phyloP scores from a whole-genome alignment of 2,888 invertebrate genomes.

The Pristionchus maxplancki region DNA sequence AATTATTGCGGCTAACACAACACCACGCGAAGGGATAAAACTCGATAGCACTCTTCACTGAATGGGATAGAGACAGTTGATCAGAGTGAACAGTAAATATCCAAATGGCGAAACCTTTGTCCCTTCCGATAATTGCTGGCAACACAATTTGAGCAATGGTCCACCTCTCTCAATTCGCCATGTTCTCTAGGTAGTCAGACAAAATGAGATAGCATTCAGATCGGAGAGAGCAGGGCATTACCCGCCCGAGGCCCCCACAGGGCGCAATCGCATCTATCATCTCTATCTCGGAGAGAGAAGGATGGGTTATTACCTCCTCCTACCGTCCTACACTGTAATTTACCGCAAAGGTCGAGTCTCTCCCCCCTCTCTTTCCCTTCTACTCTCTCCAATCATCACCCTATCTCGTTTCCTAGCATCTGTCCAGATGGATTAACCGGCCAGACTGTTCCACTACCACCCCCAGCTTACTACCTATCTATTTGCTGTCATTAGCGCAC shows the following conservation, averaged over 20 bases:
- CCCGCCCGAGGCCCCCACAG: not conserved
- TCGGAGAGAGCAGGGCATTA: not conserved
- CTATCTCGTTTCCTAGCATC: not conserved
- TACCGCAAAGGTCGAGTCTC: slow-evolving; percentile 33
- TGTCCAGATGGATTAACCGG: slow-evolving; percentile 36
- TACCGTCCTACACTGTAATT: slow-evolving; percentile 29
- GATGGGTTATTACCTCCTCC: slow-evolving; percentile 36
- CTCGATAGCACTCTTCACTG: not conserved
- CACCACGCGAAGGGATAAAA: not conserved
- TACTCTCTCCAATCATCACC: slow-evolving; percentile 17
- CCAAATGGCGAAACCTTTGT: not conserved
- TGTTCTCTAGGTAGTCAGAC: not conserved
- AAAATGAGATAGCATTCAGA: not conserved
- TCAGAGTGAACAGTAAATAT: not conserved
- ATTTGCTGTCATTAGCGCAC: not conserved
- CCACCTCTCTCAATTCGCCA: not conserved
- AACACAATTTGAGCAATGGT: not conserved
- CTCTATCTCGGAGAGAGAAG: not conserved
- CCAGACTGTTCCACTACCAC: slow-evolving; percentile 21
- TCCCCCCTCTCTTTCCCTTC: not conserved
- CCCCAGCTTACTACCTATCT: slow-evolving; percentile 31
- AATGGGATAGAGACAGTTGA: not conserved
- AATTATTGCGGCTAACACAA: not conserved
- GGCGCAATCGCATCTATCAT: slow-evolving; percentile 43
- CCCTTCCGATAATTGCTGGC: not conserved